A percentile compares a stretch with the other conserved stretches of the same genome.
These are phyloP conservation scores for Trilocha varians DNA, from an alignment of 2,888 invertebrate species.

Conservation along the genomic window DNA sequence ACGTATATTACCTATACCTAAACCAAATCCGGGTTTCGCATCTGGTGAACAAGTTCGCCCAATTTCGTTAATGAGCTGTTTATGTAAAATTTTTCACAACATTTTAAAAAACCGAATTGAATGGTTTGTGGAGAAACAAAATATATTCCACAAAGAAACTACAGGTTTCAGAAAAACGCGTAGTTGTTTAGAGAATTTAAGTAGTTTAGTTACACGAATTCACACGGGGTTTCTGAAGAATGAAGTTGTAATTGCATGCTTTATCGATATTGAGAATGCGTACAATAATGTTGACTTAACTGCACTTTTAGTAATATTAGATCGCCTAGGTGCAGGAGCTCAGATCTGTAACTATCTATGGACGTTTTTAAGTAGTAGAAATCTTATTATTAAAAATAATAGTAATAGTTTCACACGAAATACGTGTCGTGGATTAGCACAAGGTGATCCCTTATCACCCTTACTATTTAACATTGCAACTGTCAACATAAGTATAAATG, in stretches of 20 bases:
- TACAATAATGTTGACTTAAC: constrained; percentile 19
- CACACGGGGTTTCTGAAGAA: constrained; percentile 14
- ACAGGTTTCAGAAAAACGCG: constrained; percentile 9
- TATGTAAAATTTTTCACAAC: constrained; percentile 12
- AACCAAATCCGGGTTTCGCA: constrained; percentile 4
- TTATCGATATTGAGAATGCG: constrained; percentile 21
- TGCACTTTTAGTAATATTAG: constrained; percentile 10
- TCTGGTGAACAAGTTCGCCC: constrained; percentile 10
- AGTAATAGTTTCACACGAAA: too few species aligned
- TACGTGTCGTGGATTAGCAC: constrained; percentile 17
- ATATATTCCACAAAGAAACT: constrained; percentile 2
- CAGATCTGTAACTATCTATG: constrained; percentile 16
- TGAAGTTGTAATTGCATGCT: constrained; percentile 12
- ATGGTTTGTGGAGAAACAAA: constrained; percentile 10
- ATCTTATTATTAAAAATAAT: too few species aligned
- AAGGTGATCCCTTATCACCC: constrained; percentile 24
- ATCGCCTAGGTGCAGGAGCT: constrained; percentile 11
- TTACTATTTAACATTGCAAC: constrained; percentile 23
- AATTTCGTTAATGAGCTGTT: constrained; percentile 12
- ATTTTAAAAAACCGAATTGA: constrained; percentile 10
- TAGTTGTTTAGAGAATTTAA: constrained; percentile 10
- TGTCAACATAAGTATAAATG: constrained; percentile 8
- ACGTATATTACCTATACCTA: constrained; percentile 14
- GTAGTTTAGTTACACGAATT: constrained; percentile 6
- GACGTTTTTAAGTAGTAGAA: constrained; percentile 12